Percentiles rank a stretch among this genome's conserved stretches.
These are phyloP conservation scores for Brachyrhaphis roseni DNA, from an alignment of 2,797 vertebrate species.

Conservation along the genomic window DNA sequence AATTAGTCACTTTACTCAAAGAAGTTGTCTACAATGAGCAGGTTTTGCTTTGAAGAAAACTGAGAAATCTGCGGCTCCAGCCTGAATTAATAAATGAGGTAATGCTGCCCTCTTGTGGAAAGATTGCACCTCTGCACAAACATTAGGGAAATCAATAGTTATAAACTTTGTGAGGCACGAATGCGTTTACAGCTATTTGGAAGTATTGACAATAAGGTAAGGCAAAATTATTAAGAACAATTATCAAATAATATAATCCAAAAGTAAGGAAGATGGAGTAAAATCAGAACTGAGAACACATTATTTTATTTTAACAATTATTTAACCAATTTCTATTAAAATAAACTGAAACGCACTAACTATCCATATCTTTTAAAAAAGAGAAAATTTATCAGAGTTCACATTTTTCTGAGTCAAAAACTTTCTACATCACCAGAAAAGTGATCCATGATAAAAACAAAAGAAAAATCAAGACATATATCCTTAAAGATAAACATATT, in stretches of 20 bases:
- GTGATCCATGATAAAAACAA: not conserved
- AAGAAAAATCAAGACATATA: not conserved
- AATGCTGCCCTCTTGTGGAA: slow-evolving; percentile 13
- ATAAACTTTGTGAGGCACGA: not conserved
- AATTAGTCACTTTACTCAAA: not conserved
- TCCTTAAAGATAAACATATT: not conserved
- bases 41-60: not conserved
- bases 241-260: not conserved
- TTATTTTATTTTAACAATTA: not conserved
- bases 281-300: not conserved
- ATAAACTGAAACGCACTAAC: not conserved
- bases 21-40: not conserved
- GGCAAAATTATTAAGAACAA: not conserved
- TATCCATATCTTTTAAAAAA: not conserved
- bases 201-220: not conserved
- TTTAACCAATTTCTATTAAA: not conserved
- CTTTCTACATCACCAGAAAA: not conserved
- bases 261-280: not conserved
- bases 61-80: not conserved
- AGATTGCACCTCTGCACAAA: not conserved
- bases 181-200: not conserved
- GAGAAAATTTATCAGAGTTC: not conserved
- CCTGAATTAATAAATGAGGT: not conserved
- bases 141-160: not conserved
- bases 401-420: not conserved